A percentile compares a stretch with the other conserved stretches of the same genome.
phyloP scores from a whole-genome alignment of 2,113 vertebrate genomes.

The Lagopus muta region DNA sequence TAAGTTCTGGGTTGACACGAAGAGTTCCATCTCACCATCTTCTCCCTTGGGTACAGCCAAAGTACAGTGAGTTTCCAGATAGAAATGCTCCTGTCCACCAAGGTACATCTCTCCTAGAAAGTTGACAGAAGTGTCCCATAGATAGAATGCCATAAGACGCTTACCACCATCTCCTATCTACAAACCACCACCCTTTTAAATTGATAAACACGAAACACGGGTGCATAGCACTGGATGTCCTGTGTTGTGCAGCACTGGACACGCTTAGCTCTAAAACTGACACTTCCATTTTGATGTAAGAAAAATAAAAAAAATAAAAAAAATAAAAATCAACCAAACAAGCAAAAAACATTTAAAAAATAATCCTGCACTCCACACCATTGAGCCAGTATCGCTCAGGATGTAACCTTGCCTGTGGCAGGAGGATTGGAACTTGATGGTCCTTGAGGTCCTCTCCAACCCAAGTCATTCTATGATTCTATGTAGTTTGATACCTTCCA shows the following conservation, averaged over 20 bases:
- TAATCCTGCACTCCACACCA: too few relatives aligned
- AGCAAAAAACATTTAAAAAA: neutral
- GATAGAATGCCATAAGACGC: neutral
- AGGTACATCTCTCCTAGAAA: slow-evolving; percentile 89
- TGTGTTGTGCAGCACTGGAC: neutral
- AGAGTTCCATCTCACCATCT: slow-evolving; percentile 94
- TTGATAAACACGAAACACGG: neutral
- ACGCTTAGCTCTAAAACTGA: neutral
- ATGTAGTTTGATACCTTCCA: too few relatives aligned
- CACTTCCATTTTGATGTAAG: neutral
- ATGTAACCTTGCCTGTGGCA: too few relatives aligned
- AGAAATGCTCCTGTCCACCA: slow-evolving; percentile 97
- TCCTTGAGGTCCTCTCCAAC: too few relatives aligned
- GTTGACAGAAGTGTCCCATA: neutral
- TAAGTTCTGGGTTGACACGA: slow-evolving; percentile 88
- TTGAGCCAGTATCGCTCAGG: too few relatives aligned
- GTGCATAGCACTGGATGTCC: too few relatives aligned
- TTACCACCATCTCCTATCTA: neutral
- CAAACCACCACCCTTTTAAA: neutral
- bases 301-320: neutral
- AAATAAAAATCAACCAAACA: too few relatives aligned
- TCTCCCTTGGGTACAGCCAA: slow-evolving; percentile 91
- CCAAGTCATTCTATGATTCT: too few relatives aligned
- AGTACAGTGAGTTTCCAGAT: slow-evolving; percentile 92
- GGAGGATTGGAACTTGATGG: too few relatives aligned